Percentiles rank a stretch among this genome's conserved stretches.
Evolutionary conservation across 2,113 vertebrate genomes (phyloP).

Genomic region (Ciconia boyciana): DNA sequence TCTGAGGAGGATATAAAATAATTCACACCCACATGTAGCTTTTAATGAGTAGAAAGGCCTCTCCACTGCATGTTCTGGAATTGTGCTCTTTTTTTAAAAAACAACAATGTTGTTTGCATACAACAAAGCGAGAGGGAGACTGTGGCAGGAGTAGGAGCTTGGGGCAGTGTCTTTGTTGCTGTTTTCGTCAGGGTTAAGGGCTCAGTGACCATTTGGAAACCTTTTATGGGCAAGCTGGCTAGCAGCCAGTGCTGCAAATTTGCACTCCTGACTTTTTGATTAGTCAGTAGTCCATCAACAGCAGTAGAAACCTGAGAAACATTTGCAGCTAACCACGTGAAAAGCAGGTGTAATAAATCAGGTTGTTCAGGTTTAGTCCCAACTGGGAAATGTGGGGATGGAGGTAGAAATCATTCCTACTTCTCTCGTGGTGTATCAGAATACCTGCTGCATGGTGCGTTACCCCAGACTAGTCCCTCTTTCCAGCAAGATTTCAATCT

Average conservation of each 20-base stretch:
- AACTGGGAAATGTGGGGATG: slow-evolving; percentile 55
- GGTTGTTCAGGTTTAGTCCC: slow-evolving; percentile 65
- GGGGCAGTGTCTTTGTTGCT: slow-evolving; percentile 43
- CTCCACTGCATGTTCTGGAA: background rate
- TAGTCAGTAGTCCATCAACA: slow-evolving; percentile 69
- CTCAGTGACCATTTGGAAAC: slow-evolving; percentile 57
- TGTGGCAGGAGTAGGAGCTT: background rate
- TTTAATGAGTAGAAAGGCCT: slow-evolving; percentile 33
- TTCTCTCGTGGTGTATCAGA: background rate
- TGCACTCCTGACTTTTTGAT: slow-evolving; percentile 67
- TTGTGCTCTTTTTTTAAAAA: background rate
- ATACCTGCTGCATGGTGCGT: background rate
- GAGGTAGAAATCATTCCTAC: slow-evolving; percentile 15
- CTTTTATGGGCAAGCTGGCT: slow-evolving; percentile 68
- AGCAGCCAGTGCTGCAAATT: slow-evolving; percentile 59
- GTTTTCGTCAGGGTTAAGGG: slow-evolving; percentile 61
- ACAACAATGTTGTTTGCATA: background rate
- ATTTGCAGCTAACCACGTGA: slow-evolving; percentile 68
- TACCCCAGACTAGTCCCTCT: background rate
- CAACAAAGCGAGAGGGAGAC: background rate
- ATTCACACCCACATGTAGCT: slow-evolving; percentile 44
- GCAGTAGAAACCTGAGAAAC: slow-evolving; percentile 59
- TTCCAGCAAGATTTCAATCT: background rate
- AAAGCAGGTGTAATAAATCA: slow-evolving; percentile 69
- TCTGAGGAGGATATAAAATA: slow-evolving; percentile 55